These are phyloP conservation scores for Synanthedon myopaeformis DNA, from an alignment of 2,888 invertebrate species.

Conservation along the genomic window DNA sequence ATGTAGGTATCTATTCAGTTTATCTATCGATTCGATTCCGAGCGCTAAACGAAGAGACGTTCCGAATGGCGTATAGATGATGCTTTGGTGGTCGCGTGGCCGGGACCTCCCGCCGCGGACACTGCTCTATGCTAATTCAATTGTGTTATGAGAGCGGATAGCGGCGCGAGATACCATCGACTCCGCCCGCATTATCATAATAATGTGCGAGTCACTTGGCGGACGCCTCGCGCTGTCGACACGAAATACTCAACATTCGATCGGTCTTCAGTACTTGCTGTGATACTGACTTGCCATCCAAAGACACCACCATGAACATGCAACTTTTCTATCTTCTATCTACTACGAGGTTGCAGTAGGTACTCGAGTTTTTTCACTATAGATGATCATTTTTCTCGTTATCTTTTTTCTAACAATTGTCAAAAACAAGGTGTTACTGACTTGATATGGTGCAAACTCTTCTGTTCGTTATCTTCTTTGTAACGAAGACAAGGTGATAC, in stretches of 20 bases:
- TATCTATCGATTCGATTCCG: neutral
- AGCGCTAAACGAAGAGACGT: conserved; percentile 15
- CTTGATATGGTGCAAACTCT: no score
- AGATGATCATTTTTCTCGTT: no score
- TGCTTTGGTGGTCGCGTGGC: conserved; percentile 58
- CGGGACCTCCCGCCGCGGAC: conserved; percentile 57
- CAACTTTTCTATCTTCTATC: neutral
- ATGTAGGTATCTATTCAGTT: neutral
- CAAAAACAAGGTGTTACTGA: no score
- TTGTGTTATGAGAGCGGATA: conserved; percentile 57
- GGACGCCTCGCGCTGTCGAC: conserved; percentile 36
- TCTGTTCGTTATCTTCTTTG: no score
- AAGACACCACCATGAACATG: neutral
- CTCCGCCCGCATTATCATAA: conserved; percentile 65
- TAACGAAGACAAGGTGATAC: no score
- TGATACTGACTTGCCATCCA: neutral
- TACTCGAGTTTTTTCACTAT: no score
- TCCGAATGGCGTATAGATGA: conserved; percentile 26
- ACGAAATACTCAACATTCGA: conserved; percentile 21
- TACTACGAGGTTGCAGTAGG: no score
- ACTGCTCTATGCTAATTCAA: conserved; percentile 66
- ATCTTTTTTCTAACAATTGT: no score
- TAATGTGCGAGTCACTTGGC: conserved; percentile 61
- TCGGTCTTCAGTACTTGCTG: conserved; percentile 17
- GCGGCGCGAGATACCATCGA: conserved; percentile 47